Evolutionary conservation across 2,888 invertebrate species (phyloP).

Genomic region (Brenthis daphne): DNA sequence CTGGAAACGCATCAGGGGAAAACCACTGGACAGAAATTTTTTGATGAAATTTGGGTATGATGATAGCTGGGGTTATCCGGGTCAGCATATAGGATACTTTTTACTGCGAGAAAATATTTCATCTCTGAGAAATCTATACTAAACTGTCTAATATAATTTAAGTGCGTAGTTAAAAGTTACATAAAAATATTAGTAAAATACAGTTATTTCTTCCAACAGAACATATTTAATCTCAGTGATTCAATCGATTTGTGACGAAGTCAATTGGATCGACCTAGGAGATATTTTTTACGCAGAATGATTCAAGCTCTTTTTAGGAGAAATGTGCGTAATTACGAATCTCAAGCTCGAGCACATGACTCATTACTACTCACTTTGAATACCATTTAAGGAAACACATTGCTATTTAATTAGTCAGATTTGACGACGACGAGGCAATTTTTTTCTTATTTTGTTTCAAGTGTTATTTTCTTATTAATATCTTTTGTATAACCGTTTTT

Average conservation of each 20-base stretch:
- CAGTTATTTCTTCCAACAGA: background rate
- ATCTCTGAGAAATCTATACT: too few species aligned
- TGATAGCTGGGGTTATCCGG: too few species aligned
- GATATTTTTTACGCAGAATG: slow-evolving; percentile 17
- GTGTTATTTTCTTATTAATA: background rate
- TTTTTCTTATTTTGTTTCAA: background rate
- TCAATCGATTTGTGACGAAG: slow-evolving; percentile 26
- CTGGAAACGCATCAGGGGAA: too few species aligned
- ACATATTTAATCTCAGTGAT: slow-evolving; percentile 14
- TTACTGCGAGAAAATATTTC: too few species aligned
- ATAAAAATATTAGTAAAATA: background rate
- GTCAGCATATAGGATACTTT: too few species aligned
- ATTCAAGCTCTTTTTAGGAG: slow-evolving; percentile 33
- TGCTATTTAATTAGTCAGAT: slow-evolving; percentile 26
- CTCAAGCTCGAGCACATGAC: slow-evolving; percentile 26
- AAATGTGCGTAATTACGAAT: slow-evolving; percentile 37
- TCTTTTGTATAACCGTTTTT: background rate
- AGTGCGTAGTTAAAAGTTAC: background rate
- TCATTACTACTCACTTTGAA: slow-evolving; percentile 30
- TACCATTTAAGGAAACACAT: slow-evolving; percentile 28
- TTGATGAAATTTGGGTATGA: too few species aligned
- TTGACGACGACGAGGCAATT: background rate
- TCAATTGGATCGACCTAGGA: slow-evolving; percentile 20
- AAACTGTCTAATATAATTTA: too few species aligned
- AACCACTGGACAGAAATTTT: too few species aligned